Percentiles rank a stretch among this genome's conserved stretches.
phyloP scores from a whole-genome alignment of 2,113 vertebrate genomes.

The Diphyllodes magnificus region DNA sequence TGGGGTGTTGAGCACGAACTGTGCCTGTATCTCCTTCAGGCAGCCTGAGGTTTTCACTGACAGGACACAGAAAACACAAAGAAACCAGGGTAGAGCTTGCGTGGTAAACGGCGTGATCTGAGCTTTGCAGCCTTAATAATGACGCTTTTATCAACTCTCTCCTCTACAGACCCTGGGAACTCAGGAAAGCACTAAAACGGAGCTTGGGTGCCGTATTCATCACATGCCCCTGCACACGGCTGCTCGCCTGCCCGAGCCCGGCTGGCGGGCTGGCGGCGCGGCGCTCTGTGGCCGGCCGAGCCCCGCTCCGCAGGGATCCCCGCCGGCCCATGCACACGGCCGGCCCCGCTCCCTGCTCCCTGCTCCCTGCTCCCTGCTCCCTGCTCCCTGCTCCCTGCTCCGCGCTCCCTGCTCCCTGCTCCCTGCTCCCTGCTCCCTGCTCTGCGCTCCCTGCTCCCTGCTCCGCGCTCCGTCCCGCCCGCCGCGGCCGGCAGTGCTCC shows the following conservation, averaged over 20 bases:
- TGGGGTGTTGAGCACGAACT: background rate
- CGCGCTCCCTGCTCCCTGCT: no score
- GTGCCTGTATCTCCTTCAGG: no score
- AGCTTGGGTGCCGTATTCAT: accelerated
- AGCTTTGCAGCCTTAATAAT: background rate
- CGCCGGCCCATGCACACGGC: accelerated
- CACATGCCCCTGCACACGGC: accelerated
- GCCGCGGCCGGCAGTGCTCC: background rate
- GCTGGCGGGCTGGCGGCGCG: accelerated
- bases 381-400: no score
- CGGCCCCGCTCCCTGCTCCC: background rate
- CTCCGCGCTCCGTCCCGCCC: background rate
- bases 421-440: no score
- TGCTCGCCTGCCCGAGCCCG: accelerated
- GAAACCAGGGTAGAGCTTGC: background rate
- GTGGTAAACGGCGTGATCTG: accelerated
- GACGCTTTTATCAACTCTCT: background rate
- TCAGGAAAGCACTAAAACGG: accelerated
- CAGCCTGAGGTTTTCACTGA: background rate
- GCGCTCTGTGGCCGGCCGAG: accelerated
- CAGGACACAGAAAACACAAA: background rate
- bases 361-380: no score
- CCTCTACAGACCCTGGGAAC: background rate
- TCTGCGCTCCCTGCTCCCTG: no score
- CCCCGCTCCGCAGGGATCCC: accelerated